Evolutionary conservation across 92 coral and sea anemone species (phyloP).

Genomic region (Porites divaricata): DNA sequence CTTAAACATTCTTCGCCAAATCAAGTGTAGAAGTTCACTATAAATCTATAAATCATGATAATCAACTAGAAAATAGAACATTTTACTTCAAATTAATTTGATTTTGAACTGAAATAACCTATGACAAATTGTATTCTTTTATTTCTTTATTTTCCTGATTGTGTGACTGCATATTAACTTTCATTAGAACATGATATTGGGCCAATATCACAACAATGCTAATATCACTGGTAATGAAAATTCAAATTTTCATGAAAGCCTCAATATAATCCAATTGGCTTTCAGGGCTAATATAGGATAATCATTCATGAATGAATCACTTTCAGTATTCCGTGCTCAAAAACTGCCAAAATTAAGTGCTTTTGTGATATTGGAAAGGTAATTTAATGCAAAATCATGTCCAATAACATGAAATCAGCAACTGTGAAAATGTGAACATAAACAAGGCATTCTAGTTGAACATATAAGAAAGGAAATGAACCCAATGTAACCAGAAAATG

Average conservation of each 20-base stretch:
- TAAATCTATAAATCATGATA: neutral
- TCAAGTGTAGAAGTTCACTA: neutral
- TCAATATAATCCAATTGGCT: conserved; percentile 27
- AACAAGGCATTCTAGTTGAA: neutral
- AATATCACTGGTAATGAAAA: conserved; percentile 9
- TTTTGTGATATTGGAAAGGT: neutral
- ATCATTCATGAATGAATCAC: conserved; percentile 6
- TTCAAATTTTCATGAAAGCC: neutral
- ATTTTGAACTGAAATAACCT: neutral
- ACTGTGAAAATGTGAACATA: neutral
- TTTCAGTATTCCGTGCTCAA: neutral
- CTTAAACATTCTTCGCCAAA: neutral
- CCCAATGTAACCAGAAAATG: neutral
- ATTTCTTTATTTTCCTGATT: neutral
- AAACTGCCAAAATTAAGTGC: neutral
- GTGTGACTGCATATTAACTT: conserved; percentile 21
- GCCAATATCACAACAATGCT: conserved; percentile 7
- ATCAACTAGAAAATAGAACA: neutral
- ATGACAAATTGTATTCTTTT: neutral
- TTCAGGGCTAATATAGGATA: conserved; percentile 24
- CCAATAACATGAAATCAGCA: too few species aligned
- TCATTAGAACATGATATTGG: conserved; percentile 11
- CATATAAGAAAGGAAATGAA: neutral
- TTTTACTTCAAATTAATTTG: neutral
- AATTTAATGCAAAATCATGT: too few species aligned